Evolutionary conservation across 2,888 invertebrate species (phyloP).

Genomic region (Drosophila merina): DNA sequence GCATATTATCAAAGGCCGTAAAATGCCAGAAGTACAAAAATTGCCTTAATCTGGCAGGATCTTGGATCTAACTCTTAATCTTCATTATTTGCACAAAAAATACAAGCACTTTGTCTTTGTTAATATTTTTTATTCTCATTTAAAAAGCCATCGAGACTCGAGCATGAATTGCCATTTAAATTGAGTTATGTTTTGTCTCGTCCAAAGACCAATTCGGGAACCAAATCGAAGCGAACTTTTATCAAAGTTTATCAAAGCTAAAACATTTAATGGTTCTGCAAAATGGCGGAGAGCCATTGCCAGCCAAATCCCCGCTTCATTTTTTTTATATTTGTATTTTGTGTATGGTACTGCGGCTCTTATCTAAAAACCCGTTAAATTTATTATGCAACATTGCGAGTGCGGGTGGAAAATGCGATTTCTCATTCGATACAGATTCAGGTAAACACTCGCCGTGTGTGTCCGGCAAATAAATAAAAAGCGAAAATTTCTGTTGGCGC

Average conservation of each 20-base stretch:
- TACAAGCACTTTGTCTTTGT: conserved; percentile 32
- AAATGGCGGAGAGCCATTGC: conserved; percentile 12
- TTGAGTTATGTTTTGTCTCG: conserved; percentile 21
- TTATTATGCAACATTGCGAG: conserved; percentile 60
- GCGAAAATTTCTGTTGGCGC: conserved; percentile 41
- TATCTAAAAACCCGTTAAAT: conserved; percentile 71
- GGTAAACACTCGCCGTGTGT: conserved; percentile 46
- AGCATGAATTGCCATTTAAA: conserved; percentile 31
- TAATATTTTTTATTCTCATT: conserved; percentile 27
- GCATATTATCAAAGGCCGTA: conserved; percentile 41
- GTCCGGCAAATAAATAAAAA: conserved; percentile 62
- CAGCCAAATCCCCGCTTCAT: conserved; percentile 4
- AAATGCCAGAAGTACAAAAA: conserved; percentile 26
- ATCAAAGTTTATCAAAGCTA: conserved; percentile 44
- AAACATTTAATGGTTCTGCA: conserved; percentile 39
- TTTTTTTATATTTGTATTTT: conserved; percentile 16
- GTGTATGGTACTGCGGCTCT: conserved; percentile 44
- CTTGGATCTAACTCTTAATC: conserved; percentile 31
- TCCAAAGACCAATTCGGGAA: not conserved
- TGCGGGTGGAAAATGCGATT: conserved; percentile 55
- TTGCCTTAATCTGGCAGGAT: conserved; percentile 27
- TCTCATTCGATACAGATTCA: conserved; percentile 58
- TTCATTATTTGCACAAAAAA: conserved; percentile 21
- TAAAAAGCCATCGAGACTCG: conserved; percentile 31
- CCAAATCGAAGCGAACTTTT: conserved; percentile 26